A percentile compares a stretch with the other conserved stretches of the same genome.
phyloP scores from a whole-genome alignment of 2,888 invertebrate genomes.

The Microchrysa polita region DNA sequence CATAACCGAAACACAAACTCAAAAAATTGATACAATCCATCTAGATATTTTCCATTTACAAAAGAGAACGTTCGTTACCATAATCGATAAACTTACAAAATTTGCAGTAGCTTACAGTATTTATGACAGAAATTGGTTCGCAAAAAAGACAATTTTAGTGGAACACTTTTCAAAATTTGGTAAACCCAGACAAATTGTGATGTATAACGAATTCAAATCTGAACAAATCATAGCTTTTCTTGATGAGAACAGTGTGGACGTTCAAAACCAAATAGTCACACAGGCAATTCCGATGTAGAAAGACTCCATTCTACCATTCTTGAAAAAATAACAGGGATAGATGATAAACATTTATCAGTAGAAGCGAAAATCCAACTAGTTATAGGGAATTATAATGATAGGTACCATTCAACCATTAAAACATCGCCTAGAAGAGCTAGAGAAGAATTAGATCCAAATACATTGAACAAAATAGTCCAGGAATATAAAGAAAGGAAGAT shows the following conservation, averaged over 20 bases:
- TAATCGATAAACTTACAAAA: constrained; percentile 48
- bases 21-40: constrained; percentile 47
- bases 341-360: constrained; percentile 44
- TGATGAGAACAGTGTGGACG: constrained; percentile 43
- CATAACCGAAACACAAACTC: constrained; percentile 45
- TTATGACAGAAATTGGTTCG: constrained; percentile 48
- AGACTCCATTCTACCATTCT: constrained; percentile 50
- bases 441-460: constrained; percentile 39
- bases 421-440: constrained; percentile 48
- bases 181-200: constrained; percentile 46
- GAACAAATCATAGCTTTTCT: constrained; percentile 46
- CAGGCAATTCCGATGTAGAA: constrained; percentile 38
- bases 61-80: constrained; percentile 47
- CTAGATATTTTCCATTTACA: constrained; percentile 47
- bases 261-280: constrained; percentile 46
- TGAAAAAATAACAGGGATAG: constrained; percentile 49
- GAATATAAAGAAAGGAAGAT: constrained; percentile 44
- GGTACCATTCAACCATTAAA: constrained; percentile 48
- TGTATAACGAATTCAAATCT: constrained; percentile 48
- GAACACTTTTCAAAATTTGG: constrained; percentile 47
- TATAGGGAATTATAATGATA: constrained; percentile 49
- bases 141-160: constrained; percentile 42
- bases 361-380: constrained; percentile 48
- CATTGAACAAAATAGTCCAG: constrained; percentile 8
- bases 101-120: constrained; percentile 49